Conservation (phyloP, 2,888 invertebrate genomes). For the Diaperis boleti region DNA sequence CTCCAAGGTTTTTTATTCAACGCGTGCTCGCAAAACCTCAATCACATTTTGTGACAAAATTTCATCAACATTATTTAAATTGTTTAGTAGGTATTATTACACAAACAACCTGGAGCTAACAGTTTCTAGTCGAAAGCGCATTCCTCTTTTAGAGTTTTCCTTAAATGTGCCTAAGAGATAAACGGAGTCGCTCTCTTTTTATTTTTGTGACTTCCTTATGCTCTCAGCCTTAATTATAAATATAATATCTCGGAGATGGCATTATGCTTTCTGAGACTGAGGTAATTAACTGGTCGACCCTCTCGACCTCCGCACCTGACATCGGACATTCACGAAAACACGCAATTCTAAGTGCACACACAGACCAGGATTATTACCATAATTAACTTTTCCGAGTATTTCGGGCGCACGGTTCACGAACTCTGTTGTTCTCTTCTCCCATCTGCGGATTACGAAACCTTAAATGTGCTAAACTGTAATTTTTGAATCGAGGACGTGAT, state of each 20-base stretch:
- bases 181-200: constrained; percentile 27
- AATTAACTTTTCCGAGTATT: constrained; percentile 54
- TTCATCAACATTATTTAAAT: no score
- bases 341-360: constrained; percentile 48
- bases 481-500: no score
- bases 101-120: constrained; percentile 4
- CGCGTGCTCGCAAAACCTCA: no score
- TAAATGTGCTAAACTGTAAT: no score
- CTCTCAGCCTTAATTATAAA: constrained; percentile 51
- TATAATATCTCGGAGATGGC: constrained; percentile 48
- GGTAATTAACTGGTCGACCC: constrained; percentile 48
- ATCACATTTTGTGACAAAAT: no score
- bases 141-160: constrained; percentile 38
- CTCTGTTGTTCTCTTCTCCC: constrained; percentile 29
- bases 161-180: constrained; percentile 46
- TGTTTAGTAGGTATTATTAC: no score
- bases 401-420: constrained; percentile 48
- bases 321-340: constrained; percentile 47
- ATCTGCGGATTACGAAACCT: constrained; percentile 48
- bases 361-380: constrained; percentile 49
- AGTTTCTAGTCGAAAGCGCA: constrained; percentile 8
- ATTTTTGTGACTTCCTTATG: constrained; percentile 52
- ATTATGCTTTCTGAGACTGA: constrained; percentile 43
- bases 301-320: constrained; percentile 40
- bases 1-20: no score